Conservation (phyloP, 2,888 invertebrate species). For the Pollenia angustigena region DNA sequence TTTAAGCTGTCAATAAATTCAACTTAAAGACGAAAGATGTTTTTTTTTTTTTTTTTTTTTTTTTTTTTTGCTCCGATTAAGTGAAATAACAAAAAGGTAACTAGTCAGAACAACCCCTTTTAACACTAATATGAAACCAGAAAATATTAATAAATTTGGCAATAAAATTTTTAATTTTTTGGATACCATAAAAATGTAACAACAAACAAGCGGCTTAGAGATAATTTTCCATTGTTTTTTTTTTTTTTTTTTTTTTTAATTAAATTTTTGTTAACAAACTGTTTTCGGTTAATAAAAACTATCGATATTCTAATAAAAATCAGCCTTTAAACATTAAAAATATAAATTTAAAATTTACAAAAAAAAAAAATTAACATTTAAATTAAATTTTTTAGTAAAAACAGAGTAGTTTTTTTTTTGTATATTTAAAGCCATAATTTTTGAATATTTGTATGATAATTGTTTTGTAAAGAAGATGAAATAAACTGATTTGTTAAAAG, state of each 20-base stretch:
- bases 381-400: conserved; percentile 59
- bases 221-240: too few relatives aligned
- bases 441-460: too few relatives aligned
- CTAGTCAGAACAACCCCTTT: conserved; percentile 35
- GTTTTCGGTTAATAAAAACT: not conserved
- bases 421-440: too few relatives aligned
- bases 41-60: not conserved
- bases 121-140: conserved; percentile 6
- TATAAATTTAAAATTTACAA: conserved; percentile 80
- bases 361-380: conserved; percentile 76
- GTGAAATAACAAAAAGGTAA: conserved; percentile 50
- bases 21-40: conserved; percentile 34
- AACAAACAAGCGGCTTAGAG: conserved; percentile 50
- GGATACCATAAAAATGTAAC: conserved; percentile 43
- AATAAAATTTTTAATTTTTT: not conserved
- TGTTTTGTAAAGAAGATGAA: too few relatives aligned
- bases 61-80: conserved; percentile 48
- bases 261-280: not conserved
- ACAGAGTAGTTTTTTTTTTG: not conserved
- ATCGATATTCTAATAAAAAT: conserved; percentile 74
- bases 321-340: conserved; percentile 81
- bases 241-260: not conserved
- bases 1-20: conserved; percentile 48
- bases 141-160: conserved; percentile 5
- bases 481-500: too few relatives aligned